Conservation (phyloP, 2,113 vertebrate species). For the Symphodus melops region DNA sequence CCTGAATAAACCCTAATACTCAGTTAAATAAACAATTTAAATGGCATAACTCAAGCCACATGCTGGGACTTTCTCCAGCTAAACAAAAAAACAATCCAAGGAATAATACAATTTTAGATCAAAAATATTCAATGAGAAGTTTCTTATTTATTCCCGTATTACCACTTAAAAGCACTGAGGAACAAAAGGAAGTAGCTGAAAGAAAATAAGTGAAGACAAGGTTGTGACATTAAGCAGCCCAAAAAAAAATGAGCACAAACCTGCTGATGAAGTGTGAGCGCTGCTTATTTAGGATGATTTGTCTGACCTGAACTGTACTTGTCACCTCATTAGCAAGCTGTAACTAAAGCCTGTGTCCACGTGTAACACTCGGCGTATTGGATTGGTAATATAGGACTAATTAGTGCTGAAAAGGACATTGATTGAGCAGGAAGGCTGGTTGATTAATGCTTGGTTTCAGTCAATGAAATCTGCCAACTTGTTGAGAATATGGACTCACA, state of each 20-base stretch:
- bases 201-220: neutral
- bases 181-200: neutral
- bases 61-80: neutral
- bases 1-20: constrained; percentile 33
- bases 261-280: constrained; percentile 2
- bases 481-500: constrained; percentile 23
- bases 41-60: constrained; percentile 23
- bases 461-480: constrained; percentile 47
- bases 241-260: constrained; percentile 4
- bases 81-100: neutral
- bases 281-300: constrained; percentile 10
- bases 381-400: constrained; percentile 66
- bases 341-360: constrained; percentile 27
- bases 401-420: constrained; percentile 71
- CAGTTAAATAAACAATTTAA: constrained; percentile 29
- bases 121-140: neutral
- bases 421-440: constrained; percentile 65
- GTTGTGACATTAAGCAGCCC: constrained; percentile 9
- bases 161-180: constrained; percentile 28
- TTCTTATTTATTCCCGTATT: neutral
- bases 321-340: constrained; percentile 43
- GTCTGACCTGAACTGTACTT: constrained; percentile 19
- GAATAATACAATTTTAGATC: constrained; percentile 5
- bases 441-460: constrained; percentile 58
- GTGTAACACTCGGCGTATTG: constrained; percentile 46